Evolutionary conservation across 2,797 vertebrate species (phyloP).

Genomic region (Scleropages formosus): DNA sequence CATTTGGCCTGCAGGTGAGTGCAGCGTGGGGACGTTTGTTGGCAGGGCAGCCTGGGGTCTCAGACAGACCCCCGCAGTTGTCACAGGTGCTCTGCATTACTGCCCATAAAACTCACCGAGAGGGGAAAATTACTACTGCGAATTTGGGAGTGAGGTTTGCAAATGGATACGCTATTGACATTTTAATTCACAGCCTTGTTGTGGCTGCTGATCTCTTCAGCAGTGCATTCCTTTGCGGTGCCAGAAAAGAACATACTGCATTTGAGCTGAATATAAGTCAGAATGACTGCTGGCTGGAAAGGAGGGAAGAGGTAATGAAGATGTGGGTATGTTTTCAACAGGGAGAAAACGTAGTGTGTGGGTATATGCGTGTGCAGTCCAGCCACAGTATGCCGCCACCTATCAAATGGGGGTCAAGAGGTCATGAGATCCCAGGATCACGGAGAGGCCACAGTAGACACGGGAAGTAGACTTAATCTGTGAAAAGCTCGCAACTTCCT

Average conservation of each 20-base stretch:
- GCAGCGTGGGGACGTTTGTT: constrained; percentile 20
- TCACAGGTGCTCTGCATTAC: constrained; percentile 77
- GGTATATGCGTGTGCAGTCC: constrained; percentile 27
- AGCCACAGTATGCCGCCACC: constrained; percentile 51
- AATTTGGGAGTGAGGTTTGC: constrained; percentile 54
- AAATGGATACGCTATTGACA: constrained; percentile 59
- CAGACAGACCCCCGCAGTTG: constrained; percentile 49
- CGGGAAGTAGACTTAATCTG: constrained; percentile 75
- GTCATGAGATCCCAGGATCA: constrained; percentile 69
- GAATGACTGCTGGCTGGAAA: constrained; percentile 25
- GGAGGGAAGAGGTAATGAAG: not conserved
- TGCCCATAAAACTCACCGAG: constrained; percentile 64
- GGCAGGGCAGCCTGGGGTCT: constrained; percentile 34
- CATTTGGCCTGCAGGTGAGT: not conserved
- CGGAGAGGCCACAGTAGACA: constrained; percentile 69
- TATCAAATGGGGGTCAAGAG: constrained; percentile 49
- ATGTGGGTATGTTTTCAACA: not conserved
- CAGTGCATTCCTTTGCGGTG: constrained; percentile 54
- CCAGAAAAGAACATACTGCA: constrained; percentile 69
- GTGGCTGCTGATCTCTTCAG: constrained; percentile 69
- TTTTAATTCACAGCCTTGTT: constrained; percentile 59
- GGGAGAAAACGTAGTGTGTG: constrained; percentile 37
- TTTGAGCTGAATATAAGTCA: constrained; percentile 62
- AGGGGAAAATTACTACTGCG: constrained; percentile 69
- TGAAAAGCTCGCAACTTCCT: constrained; percentile 77